phyloP scores from a whole-genome alignment of 2,888 invertebrate genomes.

The Serrognathus titanus region DNA sequence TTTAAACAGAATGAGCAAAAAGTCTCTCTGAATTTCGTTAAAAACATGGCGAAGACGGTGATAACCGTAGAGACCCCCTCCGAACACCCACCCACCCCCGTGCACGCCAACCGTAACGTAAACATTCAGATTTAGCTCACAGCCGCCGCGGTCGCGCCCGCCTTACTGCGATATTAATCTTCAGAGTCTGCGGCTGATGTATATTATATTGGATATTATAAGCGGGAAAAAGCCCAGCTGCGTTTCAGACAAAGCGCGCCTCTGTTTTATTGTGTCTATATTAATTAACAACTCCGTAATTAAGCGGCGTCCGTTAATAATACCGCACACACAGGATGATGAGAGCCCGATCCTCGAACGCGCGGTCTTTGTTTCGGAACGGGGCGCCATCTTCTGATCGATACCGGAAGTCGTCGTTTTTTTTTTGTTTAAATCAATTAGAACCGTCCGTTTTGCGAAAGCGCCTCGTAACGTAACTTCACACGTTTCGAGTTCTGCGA shows the following conservation, averaged over 20 bases:
- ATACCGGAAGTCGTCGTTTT: neutral
- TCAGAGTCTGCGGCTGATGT: slow-evolving; percentile 49
- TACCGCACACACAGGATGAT: no score
- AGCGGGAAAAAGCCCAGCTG: slow-evolving; percentile 33
- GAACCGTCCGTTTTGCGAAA: neutral
- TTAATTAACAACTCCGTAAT: slow-evolving; percentile 8
- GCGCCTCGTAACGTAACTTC: neutral
- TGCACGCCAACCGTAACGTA: no score
- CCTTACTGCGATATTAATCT: slow-evolving; percentile 45
- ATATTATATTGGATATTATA: slow-evolving; percentile 51
- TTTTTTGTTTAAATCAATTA: neutral
- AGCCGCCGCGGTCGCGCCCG: neutral
- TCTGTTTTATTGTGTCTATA: slow-evolving; percentile 7
- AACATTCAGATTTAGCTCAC: neutral
- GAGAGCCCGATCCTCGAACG: neutral
- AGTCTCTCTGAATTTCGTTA: no score
- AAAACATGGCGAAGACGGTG: no score
- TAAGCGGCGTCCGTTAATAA: no score
- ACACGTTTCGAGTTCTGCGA: neutral
- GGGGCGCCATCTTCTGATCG: neutral
- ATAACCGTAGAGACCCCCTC: neutral
- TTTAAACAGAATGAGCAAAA: no score
- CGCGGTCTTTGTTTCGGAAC: neutral
- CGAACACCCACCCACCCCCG: neutral
- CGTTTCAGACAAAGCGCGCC: slow-evolving; percentile 4